A percentile compares a stretch with the other conserved stretches of the same genome.
These are phyloP conservation scores for Podargus strigoides DNA, from an alignment of 2,797 vertebrate species.

Conservation along the genomic window DNA sequence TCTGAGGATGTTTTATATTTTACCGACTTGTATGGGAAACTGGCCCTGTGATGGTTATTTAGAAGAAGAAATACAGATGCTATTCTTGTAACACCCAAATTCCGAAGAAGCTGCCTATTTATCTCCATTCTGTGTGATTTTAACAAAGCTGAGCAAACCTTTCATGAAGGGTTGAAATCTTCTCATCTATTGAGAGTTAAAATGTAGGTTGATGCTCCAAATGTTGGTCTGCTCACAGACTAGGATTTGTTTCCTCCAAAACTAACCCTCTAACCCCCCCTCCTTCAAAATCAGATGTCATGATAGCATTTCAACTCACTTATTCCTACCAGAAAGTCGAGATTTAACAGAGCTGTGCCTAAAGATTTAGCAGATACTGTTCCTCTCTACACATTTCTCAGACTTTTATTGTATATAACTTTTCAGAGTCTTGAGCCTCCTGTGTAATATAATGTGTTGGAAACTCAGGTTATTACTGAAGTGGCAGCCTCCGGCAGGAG, in stretches of 20 bases:
- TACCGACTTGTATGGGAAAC: background rate
- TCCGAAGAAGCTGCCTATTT: background rate
- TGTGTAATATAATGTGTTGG: slow-evolving; percentile 62
- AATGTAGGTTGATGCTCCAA: background rate
- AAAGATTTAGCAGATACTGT: background rate
- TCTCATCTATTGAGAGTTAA: background rate
- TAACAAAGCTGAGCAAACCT: background rate
- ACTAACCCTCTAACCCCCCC: background rate
- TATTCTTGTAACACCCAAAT: background rate
- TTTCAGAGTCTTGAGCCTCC: slow-evolving; percentile 39
- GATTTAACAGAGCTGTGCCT: background rate
- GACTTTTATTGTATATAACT: slow-evolving; percentile 57
- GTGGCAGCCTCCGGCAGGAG: slow-evolving; percentile 57
- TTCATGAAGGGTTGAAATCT: background rate
- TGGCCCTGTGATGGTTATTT: background rate
- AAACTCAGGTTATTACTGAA: slow-evolving; percentile 63
- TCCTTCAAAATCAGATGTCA: background rate
- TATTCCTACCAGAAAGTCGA: background rate
- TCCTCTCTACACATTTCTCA: background rate
- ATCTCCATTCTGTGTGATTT: background rate
- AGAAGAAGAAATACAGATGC: background rate
- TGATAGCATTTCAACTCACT: background rate
- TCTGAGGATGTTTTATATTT: background rate
- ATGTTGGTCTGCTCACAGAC: background rate
- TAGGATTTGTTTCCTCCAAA: background rate